phyloP scores from a whole-genome alignment of 35 echinoderm and acorn worm genomes.

The Ophiothrix spiculata region DNA sequence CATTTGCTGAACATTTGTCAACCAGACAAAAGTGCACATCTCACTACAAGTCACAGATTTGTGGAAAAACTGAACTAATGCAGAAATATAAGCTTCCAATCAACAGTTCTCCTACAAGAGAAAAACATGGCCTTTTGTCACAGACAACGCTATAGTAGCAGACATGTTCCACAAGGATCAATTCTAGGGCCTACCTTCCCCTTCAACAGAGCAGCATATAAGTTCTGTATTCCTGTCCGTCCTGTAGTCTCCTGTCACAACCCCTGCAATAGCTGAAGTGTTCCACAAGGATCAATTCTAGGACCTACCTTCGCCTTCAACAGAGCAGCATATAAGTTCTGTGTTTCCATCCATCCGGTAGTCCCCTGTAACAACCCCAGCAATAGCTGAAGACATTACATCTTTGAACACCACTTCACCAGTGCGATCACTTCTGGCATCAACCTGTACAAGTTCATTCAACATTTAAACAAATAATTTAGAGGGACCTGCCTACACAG shows the following conservation, averaged over 20 bases:
- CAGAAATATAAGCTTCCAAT: too few relatives aligned
- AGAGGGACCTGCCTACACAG: too few relatives aligned
- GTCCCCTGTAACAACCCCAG: slow-evolving; percentile 92
- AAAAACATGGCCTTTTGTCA: slow-evolving; percentile 79
- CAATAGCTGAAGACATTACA: slow-evolving; percentile 75
- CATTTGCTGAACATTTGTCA: too few relatives aligned
- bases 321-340: slow-evolving; percentile 93
- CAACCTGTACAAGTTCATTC: slow-evolving; percentile 88
- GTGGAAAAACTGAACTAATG: too few relatives aligned
- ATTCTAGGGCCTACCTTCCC: slow-evolving; percentile 55
- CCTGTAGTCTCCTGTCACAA: slow-evolving; percentile 91
- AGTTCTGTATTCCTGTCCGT: slow-evolving; percentile 86
- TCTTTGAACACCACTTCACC: slow-evolving; percentile 96
- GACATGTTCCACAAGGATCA: slow-evolving; percentile 5
- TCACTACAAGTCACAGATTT: too few relatives aligned
- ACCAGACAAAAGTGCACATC: too few relatives aligned
- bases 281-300: neutral
- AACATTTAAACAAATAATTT: too few relatives aligned
- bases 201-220: slow-evolving; percentile 95
- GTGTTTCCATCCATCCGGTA: slow-evolving; percentile 90
- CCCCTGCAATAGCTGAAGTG: slow-evolving; percentile 79
- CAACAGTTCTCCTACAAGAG: slow-evolving; percentile 86
- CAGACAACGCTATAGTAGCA: slow-evolving; percentile 80
- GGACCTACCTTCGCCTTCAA: slow-evolving; percentile 81
- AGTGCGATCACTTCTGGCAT: slow-evolving; percentile 94